Percentiles rank a stretch among this genome's conserved stretches.
Evolutionary conservation across 2,888 invertebrate genomes (phyloP).

Genomic region (Agonopterix subpropinquella): DNA sequence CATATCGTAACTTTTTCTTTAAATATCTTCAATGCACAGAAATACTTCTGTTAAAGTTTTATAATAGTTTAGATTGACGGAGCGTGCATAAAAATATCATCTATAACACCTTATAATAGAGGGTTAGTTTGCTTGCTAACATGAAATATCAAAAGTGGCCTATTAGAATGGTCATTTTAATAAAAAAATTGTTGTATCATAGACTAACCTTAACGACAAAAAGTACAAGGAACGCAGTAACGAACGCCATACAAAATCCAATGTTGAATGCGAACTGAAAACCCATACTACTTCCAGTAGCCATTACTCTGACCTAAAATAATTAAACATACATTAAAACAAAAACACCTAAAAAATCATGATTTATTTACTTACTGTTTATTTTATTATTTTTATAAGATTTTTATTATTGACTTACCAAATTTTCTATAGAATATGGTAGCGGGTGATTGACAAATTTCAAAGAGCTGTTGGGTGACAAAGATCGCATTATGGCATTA

Average conservation of each 20-base stretch:
- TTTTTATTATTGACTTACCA: constrained; percentile 49
- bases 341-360: no score
- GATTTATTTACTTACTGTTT: no score
- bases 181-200: not conserved
- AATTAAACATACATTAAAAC: not conserved
- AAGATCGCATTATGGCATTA: constrained; percentile 75
- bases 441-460: constrained; percentile 80
- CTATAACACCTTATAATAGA: no score
- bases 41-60: no score
- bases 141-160: no score
- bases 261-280: constrained; percentile 82
- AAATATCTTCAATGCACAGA: no score
- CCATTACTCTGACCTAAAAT: constrained; percentile 59
- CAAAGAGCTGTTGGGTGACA: constrained; percentile 57
- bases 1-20: no score
- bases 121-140: no score
- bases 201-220: constrained; percentile 64
- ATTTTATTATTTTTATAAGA: no score
- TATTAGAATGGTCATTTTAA: not conserved
- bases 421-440: constrained; percentile 78
- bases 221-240: constrained; percentile 79
- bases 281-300: constrained; percentile 64
- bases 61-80: no score
- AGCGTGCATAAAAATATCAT: no score
- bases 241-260: constrained; percentile 86